Evolutionary conservation across 2,113 vertebrate species (phyloP).

Genomic region (Brienomyrus brachyistius): DNA sequence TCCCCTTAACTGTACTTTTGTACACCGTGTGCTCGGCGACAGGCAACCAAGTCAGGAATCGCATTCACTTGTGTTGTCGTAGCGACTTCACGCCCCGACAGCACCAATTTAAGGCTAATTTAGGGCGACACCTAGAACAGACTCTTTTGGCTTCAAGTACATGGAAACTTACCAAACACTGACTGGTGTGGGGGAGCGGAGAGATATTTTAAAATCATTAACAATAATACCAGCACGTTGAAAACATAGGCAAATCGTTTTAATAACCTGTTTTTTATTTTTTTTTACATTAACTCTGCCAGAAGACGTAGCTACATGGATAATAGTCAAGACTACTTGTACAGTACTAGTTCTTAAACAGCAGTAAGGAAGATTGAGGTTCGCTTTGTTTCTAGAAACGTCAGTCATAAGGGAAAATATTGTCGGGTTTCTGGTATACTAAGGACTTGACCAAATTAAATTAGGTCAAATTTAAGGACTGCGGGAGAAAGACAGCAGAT

Average conservation of each 20-base stretch:
- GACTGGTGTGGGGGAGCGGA: background rate
- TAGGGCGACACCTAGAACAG: background rate
- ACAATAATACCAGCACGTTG: background rate
- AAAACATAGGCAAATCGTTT: background rate
- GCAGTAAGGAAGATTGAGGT: background rate
- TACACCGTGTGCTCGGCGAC: background rate
- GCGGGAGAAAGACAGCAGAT: background rate
- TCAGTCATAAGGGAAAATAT: background rate
- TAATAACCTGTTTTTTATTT: background rate
- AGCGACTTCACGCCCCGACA: background rate
- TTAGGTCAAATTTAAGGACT: conserved; percentile 13
- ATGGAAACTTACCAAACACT: background rate
- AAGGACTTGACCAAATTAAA: conserved; percentile 14
- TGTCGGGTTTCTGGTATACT: background rate
- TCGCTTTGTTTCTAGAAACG: background rate
- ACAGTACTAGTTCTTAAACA: background rate
- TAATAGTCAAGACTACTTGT: background rate
- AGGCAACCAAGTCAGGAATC: background rate
- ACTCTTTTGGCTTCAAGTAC: background rate
- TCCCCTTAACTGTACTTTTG: background rate
- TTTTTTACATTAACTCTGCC: background rate
- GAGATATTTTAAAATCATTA: background rate
- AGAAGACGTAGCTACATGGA: background rate
- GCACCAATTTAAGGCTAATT: background rate
- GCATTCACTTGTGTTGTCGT: background rate